Base-by-base conservation (phyloP, 2,113 vertebrate species). In the Pterocles burchelli region DNA sequence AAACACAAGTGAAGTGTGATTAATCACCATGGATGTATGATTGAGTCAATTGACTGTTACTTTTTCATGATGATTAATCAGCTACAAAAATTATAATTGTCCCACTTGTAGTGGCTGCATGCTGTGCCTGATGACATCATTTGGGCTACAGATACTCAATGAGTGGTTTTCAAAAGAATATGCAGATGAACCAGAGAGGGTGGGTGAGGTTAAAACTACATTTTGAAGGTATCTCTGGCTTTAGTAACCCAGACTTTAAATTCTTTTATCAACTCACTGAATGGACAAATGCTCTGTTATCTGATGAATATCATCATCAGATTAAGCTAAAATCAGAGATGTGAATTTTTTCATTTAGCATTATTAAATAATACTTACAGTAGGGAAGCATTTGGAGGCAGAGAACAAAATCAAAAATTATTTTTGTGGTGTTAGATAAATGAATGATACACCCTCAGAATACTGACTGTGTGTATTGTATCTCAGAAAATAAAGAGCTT, bases 61-160 rank as follows among this genome's bases (percentile, higher is more conserved):
- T 98, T 98, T 98, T 98, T 98, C 98, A 98, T 98, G 98, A 98
- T 98, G 98, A 98, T 98, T 98, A 98, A 98, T 98, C 98, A 98
- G 98, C 98, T 98, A 98, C 98, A 98, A 98, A 98, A 98, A 98
- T 98, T 98, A 98, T 98, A 98, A 98, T 98, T 98, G 98, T 98
- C 98, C 98, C 98, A 98, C 98, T 98, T 98, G 96, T 98, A 98
- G 97, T 98, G 98, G 98, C 97, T 97, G 96, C 98, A 98, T 97
- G 98, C 98, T 98, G 98, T 98, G 98, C 98, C 97, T 97, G 96
- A 98, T 98, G 98, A 98, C 98, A 98, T 98, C 98, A 98, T 98
- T 98, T 98, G 98, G 98, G 94, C 98, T 98, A 98, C 97, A 98
- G 97, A 98, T 98, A 96, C 96, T 98, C 97, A 97, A 95, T 89